Evolutionary conservation across 2,113 vertebrate genomes (phyloP).

Genomic region (Micronycteris hirsuta): DNA sequence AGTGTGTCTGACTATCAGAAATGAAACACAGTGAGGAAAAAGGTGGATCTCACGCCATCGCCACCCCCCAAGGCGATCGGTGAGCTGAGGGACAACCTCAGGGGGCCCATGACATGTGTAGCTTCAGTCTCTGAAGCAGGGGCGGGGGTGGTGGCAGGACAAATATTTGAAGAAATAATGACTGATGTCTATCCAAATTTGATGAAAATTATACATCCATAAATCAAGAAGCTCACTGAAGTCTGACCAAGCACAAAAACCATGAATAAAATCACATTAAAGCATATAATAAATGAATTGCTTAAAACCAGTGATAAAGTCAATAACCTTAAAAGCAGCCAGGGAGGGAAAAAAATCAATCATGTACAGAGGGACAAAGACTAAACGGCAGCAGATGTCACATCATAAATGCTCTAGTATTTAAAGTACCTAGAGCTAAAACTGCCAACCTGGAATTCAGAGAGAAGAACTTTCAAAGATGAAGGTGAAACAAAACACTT

Average conservation of each 20-base stretch:
- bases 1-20: neutral
- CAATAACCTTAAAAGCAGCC: neutral
- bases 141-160: neutral
- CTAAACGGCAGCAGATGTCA: neutral
- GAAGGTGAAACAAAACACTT: neutral
- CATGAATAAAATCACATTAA: neutral
- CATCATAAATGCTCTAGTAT: neutral
- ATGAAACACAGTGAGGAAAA: neutral
- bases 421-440: neutral
- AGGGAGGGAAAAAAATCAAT: neutral
- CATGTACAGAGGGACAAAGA: neutral
- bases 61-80: neutral
- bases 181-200: neutral
- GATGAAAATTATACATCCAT: neutral
- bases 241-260: neutral
- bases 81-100: neutral
- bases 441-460: neutral
- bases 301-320: neutral
- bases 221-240: slow-evolving; percentile 8
- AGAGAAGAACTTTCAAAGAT: slow-evolving; percentile 2
- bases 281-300: neutral
- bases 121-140: neutral
- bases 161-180: neutral
- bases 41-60: neutral
- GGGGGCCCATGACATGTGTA: neutral